Base-by-base conservation (phyloP, 30 jellyfish, hydroid and myxozoan genomes). In the Aurelia sp. region DNA sequence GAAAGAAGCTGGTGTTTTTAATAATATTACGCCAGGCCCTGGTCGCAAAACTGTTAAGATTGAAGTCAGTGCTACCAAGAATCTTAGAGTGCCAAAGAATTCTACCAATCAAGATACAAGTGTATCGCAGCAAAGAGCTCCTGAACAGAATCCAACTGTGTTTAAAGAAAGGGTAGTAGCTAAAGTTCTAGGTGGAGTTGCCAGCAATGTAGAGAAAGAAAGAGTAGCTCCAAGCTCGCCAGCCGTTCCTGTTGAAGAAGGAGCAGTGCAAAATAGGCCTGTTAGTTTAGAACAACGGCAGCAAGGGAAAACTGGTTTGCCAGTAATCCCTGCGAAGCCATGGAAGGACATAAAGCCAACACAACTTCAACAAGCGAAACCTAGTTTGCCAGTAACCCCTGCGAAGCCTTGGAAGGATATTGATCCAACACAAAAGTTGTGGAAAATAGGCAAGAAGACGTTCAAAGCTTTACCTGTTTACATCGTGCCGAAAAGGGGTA, bases 41-140 rank as follows among this genome's bases (percentile, higher is more conserved):
- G 78, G 77, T 18, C 71, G 52, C 19, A 77, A 41, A 57, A 35
- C 88, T 48, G 76, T 77, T 20, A 20, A 44, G 22, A 61, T 63
- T 61, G 80, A 79, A 63, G 80, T 63, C 12, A 63, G 78, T 22
- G 70, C 89, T 1, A 51, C 72, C 48, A 59, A 59, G 31, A 44
- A 44, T 13, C 55, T 44, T 4, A 44, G 55, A 44, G 55, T 44
- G 55, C 55, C 55, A 4, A 44, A 44, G 55, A 44, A 44, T 44
- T 44, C 55, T 8, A 13, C 55, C 9, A 44, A 44, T 44, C 8
- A 44, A 44, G 55, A 44, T 4, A 8, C 9, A 1, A 9, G 7
- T 44, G 15, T 8, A 7, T 44, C 55, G 9, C 8, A 44, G 13
- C 55, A 44, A 44, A 16, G 55, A 1, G 69, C 35, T 13, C 33